Evolutionary conservation across 2,113 vertebrate species (phyloP).

Genomic region (Oncorhynchus clarkii): DNA sequence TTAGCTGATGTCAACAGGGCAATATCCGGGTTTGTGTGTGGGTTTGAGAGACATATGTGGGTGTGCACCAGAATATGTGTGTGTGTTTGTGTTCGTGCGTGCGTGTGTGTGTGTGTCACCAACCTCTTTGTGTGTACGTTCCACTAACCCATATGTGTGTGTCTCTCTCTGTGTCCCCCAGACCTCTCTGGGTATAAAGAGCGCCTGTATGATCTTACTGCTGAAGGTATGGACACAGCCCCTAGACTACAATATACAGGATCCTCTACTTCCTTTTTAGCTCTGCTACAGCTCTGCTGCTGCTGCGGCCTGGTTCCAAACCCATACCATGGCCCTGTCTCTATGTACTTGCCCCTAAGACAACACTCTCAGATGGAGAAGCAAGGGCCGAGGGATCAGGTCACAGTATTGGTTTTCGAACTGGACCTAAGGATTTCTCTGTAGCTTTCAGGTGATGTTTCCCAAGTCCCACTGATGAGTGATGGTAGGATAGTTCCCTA

Average conservation of each 20-base stretch:
- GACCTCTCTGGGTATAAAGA: constrained; percentile 37
- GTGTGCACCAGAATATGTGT: not conserved
- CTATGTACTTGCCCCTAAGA: no score
- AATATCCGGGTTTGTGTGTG: not conserved
- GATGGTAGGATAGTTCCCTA: not conserved
- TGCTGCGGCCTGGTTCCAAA: no score
- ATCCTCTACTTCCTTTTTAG: no score
- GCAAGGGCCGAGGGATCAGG: not conserved
- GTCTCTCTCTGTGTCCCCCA: constrained; percentile 2
- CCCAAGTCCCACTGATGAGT: not conserved
- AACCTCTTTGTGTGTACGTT: not conserved
- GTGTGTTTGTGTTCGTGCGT: not conserved
- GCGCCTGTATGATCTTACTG: not conserved
- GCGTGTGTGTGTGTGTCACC: not conserved
- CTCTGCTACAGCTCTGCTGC: no score
- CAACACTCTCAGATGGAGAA: no score
- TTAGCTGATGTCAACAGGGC: no score
- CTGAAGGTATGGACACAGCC: not conserved
- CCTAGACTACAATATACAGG: not conserved
- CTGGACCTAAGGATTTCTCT: not conserved
- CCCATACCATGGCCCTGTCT: no score
- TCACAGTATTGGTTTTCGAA: not conserved
- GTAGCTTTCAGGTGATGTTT: not conserved
- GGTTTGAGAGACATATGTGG: not conserved
- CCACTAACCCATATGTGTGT: not conserved